A percentile compares a stretch with the other conserved stretches of the same genome.
These are phyloP conservation scores for Selene dorsalis DNA, from an alignment of 2,797 vertebrate genomes.

Conservation along the genomic window DNA sequence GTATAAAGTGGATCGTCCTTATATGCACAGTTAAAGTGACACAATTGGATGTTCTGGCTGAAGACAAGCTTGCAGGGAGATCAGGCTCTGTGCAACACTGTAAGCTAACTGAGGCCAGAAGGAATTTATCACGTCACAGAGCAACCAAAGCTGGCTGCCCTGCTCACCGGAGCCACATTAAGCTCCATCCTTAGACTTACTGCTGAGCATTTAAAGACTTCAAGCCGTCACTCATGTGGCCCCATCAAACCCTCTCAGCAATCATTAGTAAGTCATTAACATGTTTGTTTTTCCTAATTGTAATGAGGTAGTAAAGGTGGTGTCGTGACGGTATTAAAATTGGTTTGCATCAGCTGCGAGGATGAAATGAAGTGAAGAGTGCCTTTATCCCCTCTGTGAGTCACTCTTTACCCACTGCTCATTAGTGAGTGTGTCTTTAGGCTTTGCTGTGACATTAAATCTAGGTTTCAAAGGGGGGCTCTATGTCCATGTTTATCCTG, in stretches of 20 bases:
- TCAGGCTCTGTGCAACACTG: constrained; percentile 58
- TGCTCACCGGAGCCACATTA: constrained; percentile 44
- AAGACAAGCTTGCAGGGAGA: constrained; percentile 64
- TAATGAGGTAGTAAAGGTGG: not conserved
- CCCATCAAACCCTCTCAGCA: constrained; percentile 16
- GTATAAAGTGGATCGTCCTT: constrained; percentile 19
- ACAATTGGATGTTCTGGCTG: constrained; percentile 59
- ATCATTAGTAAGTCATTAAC: constrained; percentile 18
- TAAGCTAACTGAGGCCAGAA: constrained; percentile 46
- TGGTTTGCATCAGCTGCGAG: constrained; percentile 11
- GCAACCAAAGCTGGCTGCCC: constrained; percentile 44
- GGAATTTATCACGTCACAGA: constrained; percentile 56
- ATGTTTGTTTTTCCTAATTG: constrained; percentile 19
- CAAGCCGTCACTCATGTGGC: constrained; percentile 23
- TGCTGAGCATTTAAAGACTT: constrained; percentile 54
- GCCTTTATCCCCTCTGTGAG: constrained; percentile 8
- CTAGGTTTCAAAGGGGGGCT: constrained; percentile 5
- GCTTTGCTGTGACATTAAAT: constrained; percentile 18
- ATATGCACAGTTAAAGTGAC: constrained; percentile 32
- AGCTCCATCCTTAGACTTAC: constrained; percentile 51
- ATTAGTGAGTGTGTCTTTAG: constrained; percentile 1
- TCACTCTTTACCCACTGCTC: constrained; percentile 19
- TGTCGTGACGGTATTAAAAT: not conserved
- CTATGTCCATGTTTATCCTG: not conserved
- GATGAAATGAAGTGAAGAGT: constrained; percentile 13